Conservation (phyloP, 2,113 vertebrate species). For the Arothron firmamentum region DNA sequence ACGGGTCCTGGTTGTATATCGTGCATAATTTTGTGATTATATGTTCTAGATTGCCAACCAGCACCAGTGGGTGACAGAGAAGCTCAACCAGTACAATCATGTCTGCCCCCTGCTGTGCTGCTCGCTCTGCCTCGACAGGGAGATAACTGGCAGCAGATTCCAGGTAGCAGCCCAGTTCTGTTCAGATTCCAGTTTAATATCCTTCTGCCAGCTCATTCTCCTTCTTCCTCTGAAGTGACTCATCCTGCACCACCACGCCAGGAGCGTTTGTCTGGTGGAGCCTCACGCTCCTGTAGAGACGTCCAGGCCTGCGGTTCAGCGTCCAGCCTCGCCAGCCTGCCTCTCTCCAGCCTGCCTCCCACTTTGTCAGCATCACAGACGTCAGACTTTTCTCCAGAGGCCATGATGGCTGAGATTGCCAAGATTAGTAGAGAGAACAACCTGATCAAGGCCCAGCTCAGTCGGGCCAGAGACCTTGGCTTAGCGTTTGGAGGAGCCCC, state of each 20-base stretch:
- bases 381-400: conserved; percentile 57
- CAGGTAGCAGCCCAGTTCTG: conserved; percentile 41
- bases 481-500: conserved; percentile 11
- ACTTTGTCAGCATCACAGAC: conserved; percentile 31
- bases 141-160: conserved; percentile 58
- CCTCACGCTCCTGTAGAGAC: conserved; percentile 41
- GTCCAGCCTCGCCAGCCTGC: conserved; percentile 52
- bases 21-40: background rate
- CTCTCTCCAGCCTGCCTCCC: conserved; percentile 50
- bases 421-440: conserved; percentile 82
- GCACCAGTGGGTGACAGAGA: conserved; percentile 8
- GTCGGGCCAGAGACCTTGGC: conserved; percentile 39
- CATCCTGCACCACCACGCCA: background rate
- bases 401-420: conserved; percentile 75
- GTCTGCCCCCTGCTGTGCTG: conserved; percentile 77
- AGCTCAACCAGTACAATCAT: conserved; percentile 15
- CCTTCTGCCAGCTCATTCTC: background rate
- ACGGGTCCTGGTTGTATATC: background rate
- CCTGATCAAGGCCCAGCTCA: conserved; percentile 76
- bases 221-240: conserved; percentile 8
- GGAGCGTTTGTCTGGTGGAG: conserved; percentile 4
- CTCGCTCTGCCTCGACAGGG: conserved; percentile 84
- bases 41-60: conserved; percentile 20
- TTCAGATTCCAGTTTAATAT: background rate
- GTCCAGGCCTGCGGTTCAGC: conserved; percentile 39